A percentile compares a stretch with the other conserved stretches of the same genome.
phyloP scores from a whole-genome alignment of 2,888 invertebrate species.

The Pyrochroa serraticornis region DNA sequence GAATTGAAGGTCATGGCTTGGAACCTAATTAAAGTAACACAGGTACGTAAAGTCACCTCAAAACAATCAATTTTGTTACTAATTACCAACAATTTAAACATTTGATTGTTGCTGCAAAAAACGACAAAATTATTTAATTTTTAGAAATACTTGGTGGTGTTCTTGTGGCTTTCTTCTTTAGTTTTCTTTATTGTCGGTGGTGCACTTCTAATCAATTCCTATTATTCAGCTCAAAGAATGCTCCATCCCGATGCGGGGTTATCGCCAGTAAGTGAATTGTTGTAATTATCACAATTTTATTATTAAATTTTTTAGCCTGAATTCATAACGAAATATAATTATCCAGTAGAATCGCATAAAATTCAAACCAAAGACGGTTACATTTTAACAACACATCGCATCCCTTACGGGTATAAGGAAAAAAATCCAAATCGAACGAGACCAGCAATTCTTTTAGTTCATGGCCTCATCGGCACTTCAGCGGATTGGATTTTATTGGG shows the following conservation, averaged over 20 bases:
- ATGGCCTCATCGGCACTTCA: slow-evolving; percentile 31
- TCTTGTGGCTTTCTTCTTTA: background rate
- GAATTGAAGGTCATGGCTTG: no score
- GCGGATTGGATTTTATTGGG: slow-evolving; percentile 34
- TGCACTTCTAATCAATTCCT: background rate
- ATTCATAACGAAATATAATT: slow-evolving; percentile 43
- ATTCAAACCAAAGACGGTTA: slow-evolving; percentile 59
- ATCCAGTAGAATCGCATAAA: slow-evolving; percentile 54
- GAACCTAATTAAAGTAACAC: no score
- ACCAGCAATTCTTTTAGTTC: slow-evolving; percentile 31
- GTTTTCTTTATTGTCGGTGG: background rate
- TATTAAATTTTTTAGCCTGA: background rate
- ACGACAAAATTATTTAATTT: no score
- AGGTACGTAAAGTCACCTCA: no score
- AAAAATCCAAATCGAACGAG: background rate
- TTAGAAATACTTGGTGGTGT: background rate
- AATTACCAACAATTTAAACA: no score
- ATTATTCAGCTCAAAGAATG: background rate
- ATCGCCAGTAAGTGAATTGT: background rate
- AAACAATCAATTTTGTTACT: no score
- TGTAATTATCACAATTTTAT: slow-evolving; percentile 20
- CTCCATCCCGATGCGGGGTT: background rate
- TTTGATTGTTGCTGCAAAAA: no score
- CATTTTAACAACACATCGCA: slow-evolving; percentile 41
- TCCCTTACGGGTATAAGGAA: slow-evolving; percentile 29